Base-by-base conservation (phyloP, 2,797 vertebrate genomes). In the Amniataba percoides region DNA sequence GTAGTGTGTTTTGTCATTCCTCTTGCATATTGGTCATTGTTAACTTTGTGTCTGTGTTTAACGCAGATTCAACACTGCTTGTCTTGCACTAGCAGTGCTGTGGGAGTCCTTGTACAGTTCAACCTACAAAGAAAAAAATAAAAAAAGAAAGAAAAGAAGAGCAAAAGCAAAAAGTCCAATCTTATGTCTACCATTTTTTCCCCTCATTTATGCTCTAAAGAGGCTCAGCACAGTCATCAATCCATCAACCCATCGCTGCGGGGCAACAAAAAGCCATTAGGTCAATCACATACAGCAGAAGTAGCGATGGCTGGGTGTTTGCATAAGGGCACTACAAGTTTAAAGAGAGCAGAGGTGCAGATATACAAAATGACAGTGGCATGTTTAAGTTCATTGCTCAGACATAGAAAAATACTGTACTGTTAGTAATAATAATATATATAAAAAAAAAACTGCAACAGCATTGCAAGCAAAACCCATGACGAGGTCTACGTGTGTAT, bases 21-120 rank as follows among this genome's bases (percentile, higher is more conserved):
- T 82, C 89, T 94, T 94, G 94, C 92, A 95, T 93, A 93, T 92
- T 93, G 94, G 92, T 91, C 88, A 81, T 90, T 51, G 72, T 92
- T 87, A 89, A 84, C 82, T 85, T n/a, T 88, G 84, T 86, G 82
- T 83, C 77, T 84, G 57, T 79, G 70, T 78, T 63, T 52, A 80
- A 70, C 58, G 77, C 70, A 85, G 78, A 71, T 82, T 77, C 74
- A 81, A 83, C 83, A 77, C 83, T 80, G 80, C 83, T 84, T 82
- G 81, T 57, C 60, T 31, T 84, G 77, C 66, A 77, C 42, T 70
- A 82, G 82, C 87, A 88, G 84, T 80, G 80, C 74, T 80, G 59
- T 34, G 62, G 82, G 77, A 87, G 52, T 86, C 84, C 76, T 85
- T 85, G 60, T 82, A 90, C 88, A 90, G 72, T 80, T 79, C 78